Base-by-base conservation (phyloP, 1,140 invertebrate genomes). In the Formica selysi region DNA sequence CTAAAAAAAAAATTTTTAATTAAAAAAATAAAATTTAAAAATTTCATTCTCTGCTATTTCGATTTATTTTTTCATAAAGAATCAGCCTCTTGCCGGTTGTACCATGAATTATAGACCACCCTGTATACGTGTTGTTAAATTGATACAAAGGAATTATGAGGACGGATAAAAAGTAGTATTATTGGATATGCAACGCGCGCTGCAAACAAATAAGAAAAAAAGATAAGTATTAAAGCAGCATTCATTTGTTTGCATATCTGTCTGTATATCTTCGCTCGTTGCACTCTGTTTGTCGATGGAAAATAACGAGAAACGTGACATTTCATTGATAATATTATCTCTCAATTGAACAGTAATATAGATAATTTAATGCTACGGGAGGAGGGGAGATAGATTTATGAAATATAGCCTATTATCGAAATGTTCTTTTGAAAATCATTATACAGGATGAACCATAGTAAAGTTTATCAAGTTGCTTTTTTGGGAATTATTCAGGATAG, bases 291-390 rank as follows among this genome's bases (percentile, higher is more conserved):
- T 0, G 6, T n/a, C 8, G 29, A 32, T 19, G 76, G 59, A 65
- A 78, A 78, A 48, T 78, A 48, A 65, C 26, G 38, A 16, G 26
- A 32, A 13, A 32, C 13, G 16, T 51, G 57, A 65, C 59, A 2
- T 78, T 76, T 32, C 11, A 65, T 78, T 65, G 59, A 64, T 78
- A 44, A 19, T 26, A 11, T 44, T 11, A 48, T 29, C 36, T 65
- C 36, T 65, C 11, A 41, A 78, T 78, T 29, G 41, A 36, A 36
- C 26, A 65, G 16, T 26, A 32, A 29, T 29, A 29, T 29, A 29
- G 6, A 44, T 29, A 26, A 76, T 26, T 61, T 41, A 36, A 59
- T 19, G 1, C 19, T 8, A 22, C 7, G 16, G 68, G 29, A 32
- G 29, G 1, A 32, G 29, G 1, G 29, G 29, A 0, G 29, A 76